Evolutionary conservation across 2,888 invertebrate genomes (phyloP), one percentile per base, ranked within the genome.

Genomic region (Achlya flavicornis): DNA sequence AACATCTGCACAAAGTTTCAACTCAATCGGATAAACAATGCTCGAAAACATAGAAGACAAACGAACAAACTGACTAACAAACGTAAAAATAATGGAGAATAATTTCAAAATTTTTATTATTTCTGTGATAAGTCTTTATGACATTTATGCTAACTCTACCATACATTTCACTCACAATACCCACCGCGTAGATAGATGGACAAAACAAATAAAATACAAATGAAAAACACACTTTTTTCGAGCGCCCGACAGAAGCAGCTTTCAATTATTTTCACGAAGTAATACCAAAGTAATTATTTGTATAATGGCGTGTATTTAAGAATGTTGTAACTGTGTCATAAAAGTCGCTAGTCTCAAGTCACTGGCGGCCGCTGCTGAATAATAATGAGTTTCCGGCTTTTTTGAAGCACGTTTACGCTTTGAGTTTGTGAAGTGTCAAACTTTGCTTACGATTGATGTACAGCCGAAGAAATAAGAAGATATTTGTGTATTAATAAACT

Each of bases 261-360:
- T 81, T 80, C 77, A 81, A 83, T 81, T 80, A 82, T 78, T 78
- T 53, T 70, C 72, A 62, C 64, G 73, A 79, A 79, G 77, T 76
- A 81, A 77, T 80, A 66, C 65, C 66, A 68, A 78, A 81, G 78
- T 80, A 79, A 81, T 80, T 81, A 80, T 80, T 76, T 65, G 70
- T 76, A 77, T 76, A 78, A 77, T 77, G 69, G 69, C 68, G 71
- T 75, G 71, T 75, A 74, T 78, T 77, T 74, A 76, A 71, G 73
- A 64, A 72, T 69, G 66, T 66, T 72, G 76, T 66, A 66, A 73
- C 66, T 69, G 72, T 69, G 67, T 74, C 72, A 76, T 77, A 74
- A 80, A 77, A 76, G 71, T 74, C 69, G 67, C 64, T 67, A 68
- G 66, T 71, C 66, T 63, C 66, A 66, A 64, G 70, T 74, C 64